Evolutionary conservation across 2,113 vertebrate species (phyloP).

Genomic region (Tapirus terrestris): DNA sequence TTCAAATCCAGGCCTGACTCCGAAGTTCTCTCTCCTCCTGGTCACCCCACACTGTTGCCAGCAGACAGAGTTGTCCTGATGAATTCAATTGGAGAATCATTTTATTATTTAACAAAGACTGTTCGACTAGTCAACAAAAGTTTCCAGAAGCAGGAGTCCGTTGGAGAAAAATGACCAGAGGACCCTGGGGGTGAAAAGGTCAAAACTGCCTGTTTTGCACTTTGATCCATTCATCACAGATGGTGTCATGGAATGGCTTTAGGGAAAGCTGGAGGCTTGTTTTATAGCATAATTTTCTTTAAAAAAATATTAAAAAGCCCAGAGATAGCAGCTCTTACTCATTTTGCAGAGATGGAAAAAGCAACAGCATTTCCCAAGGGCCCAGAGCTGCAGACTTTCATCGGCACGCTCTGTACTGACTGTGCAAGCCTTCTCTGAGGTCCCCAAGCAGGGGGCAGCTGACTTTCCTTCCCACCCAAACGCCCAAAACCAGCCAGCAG

Average conservation of each 20-base stretch:
- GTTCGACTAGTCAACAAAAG: too few relatives aligned
- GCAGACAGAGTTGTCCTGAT: neutral
- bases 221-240: neutral
- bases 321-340: neutral
- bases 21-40: neutral
- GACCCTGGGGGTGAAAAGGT: rapidly evolving
- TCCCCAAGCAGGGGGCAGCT: rapidly evolving
- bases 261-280: neutral
- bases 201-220: rapidly evolving
- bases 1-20: neutral
- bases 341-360: neutral
- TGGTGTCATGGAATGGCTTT: neutral
- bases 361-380: neutral
- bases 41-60: too few relatives aligned
- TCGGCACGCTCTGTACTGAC: rapidly evolving
- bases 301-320: neutral
- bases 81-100: too few relatives aligned
- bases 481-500: neutral
- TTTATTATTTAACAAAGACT: neutral
- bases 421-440: neutral
- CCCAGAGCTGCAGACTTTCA: too few relatives aligned
- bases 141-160: neutral
- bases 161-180: neutral
- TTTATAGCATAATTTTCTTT: neutral
- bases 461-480: neutral